Evolutionary conservation across 1,140 invertebrate species (phyloP), one percentile per base, ranked within the genome.

Genomic region (Orchestia grillus): DNA sequence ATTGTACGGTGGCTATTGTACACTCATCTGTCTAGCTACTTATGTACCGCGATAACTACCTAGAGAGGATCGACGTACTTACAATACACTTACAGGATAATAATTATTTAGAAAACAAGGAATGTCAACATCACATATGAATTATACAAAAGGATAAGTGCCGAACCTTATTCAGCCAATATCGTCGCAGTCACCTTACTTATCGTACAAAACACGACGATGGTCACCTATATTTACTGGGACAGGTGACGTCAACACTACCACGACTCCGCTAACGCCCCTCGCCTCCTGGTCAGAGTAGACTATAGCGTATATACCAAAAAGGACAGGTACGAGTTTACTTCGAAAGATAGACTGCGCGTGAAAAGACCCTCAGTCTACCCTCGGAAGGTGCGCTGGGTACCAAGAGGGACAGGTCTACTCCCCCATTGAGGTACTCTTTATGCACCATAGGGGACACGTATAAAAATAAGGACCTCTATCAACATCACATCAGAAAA

Each of bases 401-500:
- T 77, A 77, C 62, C 62, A 77, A 23, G 15, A 77, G 62, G 62
- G 62, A 53, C 15, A 77, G 62, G 11, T 77, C 15, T 77, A 77
- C 62, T 77, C 62, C 62, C 28, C 62, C 28, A 53, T 53, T 19
- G 28, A 77, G 62, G 62, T 77, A 36, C 62, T 3, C 62, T 77
- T 42, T 43, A 91, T 91, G 41, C 44, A 91, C 4, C 88, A 0
- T 11, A 42, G 44, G 41, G 44, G 88, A 91, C 41, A 43, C 44
- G 43, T 94, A 94, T 94, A 94, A 94, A 94, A 94, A 94, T 94
- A 94, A 94, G 44, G 19, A 47, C 43, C 44, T 94, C 40, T 44
- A 15, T 94, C 43, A 47, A 40, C 23, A 45, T 11, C 95, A 41
- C 96, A 94, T 97, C 96, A 97, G 96, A 97, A 97, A 96, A 97